These are phyloP conservation scores for Eurystomus gularis DNA, from an alignment of 2,113 vertebrate species.

Conservation along the genomic window DNA sequence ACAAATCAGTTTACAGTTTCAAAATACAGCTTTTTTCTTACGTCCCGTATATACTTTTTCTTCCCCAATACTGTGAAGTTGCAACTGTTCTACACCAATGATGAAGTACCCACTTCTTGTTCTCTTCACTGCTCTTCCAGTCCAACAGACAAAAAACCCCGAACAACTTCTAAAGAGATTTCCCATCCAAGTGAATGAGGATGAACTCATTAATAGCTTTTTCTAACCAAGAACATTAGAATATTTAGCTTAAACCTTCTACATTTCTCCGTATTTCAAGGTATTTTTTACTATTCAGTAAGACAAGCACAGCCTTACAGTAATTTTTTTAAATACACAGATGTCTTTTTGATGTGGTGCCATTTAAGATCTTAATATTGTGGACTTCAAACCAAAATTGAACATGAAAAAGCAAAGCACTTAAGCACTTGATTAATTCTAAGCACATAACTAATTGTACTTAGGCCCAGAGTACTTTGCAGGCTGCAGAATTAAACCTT, in stretches of 20 bases:
- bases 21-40: neutral
- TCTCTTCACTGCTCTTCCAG: neutral
- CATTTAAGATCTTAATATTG: neutral
- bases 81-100: neutral
- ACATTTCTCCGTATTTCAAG: neutral
- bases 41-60: neutral
- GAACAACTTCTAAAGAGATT: neutral
- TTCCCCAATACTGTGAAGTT: neutral
- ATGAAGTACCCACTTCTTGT: neutral
- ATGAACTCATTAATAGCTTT: neutral
- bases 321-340: neutral
- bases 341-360: neutral
- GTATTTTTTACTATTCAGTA: neutral
- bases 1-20: neutral
- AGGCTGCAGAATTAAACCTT: neutral
- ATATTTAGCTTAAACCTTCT: neutral
- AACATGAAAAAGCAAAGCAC: neutral
- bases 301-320: neutral
- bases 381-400: neutral
- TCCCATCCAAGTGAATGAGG: neutral
- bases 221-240: neutral
- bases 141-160: neutral
- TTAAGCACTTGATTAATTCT: neutral
- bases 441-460: neutral
- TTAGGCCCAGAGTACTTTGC: neutral